Evolutionary conservation across 1,140 invertebrate genomes (phyloP).

Genomic region (Nephotettix cincticeps): DNA sequence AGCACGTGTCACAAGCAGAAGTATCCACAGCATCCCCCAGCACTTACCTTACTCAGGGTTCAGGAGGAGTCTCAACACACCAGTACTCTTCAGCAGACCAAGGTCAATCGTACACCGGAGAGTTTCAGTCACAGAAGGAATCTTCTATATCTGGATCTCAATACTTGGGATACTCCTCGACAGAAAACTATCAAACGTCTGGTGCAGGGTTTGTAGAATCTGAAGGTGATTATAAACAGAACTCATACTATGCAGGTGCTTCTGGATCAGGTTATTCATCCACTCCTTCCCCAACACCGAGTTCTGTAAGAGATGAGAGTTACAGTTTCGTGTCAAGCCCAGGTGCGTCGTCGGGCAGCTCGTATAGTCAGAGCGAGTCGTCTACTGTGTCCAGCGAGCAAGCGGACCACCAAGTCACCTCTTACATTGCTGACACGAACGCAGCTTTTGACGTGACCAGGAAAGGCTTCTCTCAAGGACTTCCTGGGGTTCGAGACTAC

Average conservation of each 20-base stretch:
- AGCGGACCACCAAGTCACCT: slow-evolving; percentile 30
- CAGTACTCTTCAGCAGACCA: not conserved
- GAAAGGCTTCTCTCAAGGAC: slow-evolving; percentile 9
- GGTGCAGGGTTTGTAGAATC: not conserved
- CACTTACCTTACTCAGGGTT: too few relatives aligned
- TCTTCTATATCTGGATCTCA: not conserved
- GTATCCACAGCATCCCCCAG: slow-evolving; percentile 7
- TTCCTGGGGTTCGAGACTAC: not conserved
- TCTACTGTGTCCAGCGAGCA: not conserved
- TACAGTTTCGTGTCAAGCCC: not conserved
- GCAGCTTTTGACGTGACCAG: slow-evolving; percentile 15
- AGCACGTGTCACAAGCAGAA: not conserved
- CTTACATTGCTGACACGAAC: slow-evolving; percentile 36
- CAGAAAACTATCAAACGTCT: not conserved
- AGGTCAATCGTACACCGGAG: not conserved
- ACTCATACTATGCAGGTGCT: not conserved
- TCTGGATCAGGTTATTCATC: not conserved
- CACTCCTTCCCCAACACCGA: not conserved
- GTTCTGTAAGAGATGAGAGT: not conserved
- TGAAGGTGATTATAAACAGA: not conserved
- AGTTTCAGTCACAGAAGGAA: not conserved
- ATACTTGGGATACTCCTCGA: not conserved
- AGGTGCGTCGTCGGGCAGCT: not conserved
- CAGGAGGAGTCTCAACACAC: too few relatives aligned
- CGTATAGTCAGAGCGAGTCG: not conserved